Evolutionary conservation across 2,113 vertebrate species (phyloP), one percentile per base, ranked within the genome.

Genomic region (Antechinus stuartii): DNA sequence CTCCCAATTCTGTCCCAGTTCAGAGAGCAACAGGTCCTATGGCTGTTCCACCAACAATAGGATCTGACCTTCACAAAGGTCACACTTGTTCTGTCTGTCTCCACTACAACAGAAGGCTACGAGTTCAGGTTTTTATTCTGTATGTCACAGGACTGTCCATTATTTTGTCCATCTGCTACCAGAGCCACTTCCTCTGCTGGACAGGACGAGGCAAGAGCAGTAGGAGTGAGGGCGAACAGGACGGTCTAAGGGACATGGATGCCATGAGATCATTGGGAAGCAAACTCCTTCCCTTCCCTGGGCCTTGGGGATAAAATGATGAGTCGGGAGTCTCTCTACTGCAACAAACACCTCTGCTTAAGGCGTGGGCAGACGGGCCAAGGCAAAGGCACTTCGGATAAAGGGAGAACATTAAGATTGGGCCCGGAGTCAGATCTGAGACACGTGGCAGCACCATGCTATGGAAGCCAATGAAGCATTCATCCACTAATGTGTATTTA

Each of bases 401-500:
- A 12, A 76, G 14, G 6, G n/a, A 76, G 30, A n/a, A 76, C 7
- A 6, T 14, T 35, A n/a, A n/a, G 68, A 12, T 22, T 49, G 49
- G 49, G 49, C 49, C 49, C 49, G 7, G 49, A 76, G 35, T 76
- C 19, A 76, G 68, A 68, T 16, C 61, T n/a, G 26, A 30, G 9
- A 25, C 11, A 68, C 12, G 27, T 2, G 8, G 30, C 2, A 27
- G 57, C 25, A 27, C 7, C 2, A 57, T 57, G 24, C 56, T 57
- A 57, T 12, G 11, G 35, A n/a, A 76, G 35, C 68, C 14, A 76
- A 19, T 30, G 57, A 61, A 35, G 27, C 14, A 30, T 35, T 61
- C 11, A n/a, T n/a, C 2, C 0, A n/a, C 19, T 16, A 19, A 1
- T n/a, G 35, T n/a, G 6, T 16, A 76, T 35, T 6, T n/a, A 19